Base-by-base conservation (phyloP, 2,797 vertebrate species). In the Urocyon cinereoargenteus region DNA sequence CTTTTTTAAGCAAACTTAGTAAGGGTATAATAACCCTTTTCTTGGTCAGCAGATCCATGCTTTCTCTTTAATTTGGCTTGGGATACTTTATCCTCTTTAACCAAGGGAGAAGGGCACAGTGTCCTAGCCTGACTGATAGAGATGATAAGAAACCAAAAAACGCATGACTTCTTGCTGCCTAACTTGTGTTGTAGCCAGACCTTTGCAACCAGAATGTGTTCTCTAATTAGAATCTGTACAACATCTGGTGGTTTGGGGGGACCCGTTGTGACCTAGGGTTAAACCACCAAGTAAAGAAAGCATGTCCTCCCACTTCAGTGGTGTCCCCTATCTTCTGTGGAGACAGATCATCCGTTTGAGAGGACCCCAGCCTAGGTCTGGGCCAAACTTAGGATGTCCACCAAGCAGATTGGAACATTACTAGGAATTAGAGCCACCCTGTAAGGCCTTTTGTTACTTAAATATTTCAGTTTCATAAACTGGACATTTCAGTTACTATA, bases 1-100 rank as follows among this genome's bases (percentile, higher is more conserved):
- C 86, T 75, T 97, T 90, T 77, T 86, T 91, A 85, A 92, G 95
- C 51, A 82, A 51, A 87, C 16, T 84, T 68, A 34, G 16, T 49
- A 53, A 31, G 13, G 16, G 34, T 85, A 0, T 90, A 79, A 24
- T 73, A 64, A 62, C 51, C 22, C 34, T 85, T 79, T 96, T 68
- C 87, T 84, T 34, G 82, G 64, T 86, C 84, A 85, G 31, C 81
- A 83, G 57, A 61, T 70, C 68, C 16, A 3, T 72, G 45, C 34
- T 94, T 78, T 91, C 78, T 86, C 91, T 91, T 28, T 95, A 31
- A 66, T 86, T 86, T 88, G 57, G 57, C 31, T 89, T 72, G 36
- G 53, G n/a, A 22, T 82, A 7, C 55, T 68, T 51, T 18, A n/a
- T 82, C 12, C 81, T 90, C 72, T 92, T 75, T 59, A 55, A 72